Evolutionary conservation across 1,140 invertebrate species (phyloP), one percentile per base, ranked within the genome.

Genomic region (Probaryconus sp.): DNA sequence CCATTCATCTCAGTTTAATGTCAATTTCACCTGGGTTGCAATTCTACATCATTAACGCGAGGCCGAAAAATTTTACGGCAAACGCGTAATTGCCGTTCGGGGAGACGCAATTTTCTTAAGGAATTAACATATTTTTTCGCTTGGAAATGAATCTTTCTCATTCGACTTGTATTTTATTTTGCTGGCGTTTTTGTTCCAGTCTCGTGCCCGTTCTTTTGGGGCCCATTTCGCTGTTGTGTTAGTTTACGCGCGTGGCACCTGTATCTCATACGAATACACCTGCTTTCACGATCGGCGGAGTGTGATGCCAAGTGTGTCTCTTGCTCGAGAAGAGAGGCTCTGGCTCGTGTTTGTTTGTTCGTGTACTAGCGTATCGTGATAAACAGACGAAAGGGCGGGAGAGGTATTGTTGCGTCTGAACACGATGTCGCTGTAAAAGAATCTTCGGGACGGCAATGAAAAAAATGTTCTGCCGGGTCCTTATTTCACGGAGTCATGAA

Each of bases 171-270:
- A 53, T 76, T 70, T 69, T 60, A 61, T 48, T 65, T 75, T 28
- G 60, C 55, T 70, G 40, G 38, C 61, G 43, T 76, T 70, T 70
- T 67, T 70, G 53, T 70, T 63, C 38, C 53, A 61, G 67, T 38
- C 67, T 56, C 73, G 65, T 70, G 73, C 65, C 60, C 40, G 33
- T 47, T 51, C 50, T 51, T 45, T 17, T 3, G 0, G 37, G 3
- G 33, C 7, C 30, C 37, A 14, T 38, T 50, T 63, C 61, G n/a
- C n/a, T n/a, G n/a, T n/a, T 68, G 70, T 61, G 65, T 71, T 45
- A 37, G 75, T 65, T 73, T 77, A 64, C 70, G 70, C 70, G 67
- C 76, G 76, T 74, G 70, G 76, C 76, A 77, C 75, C 75, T 77
- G 75, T 77, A 74, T 77, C 61, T 64, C 65, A 64, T 63, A 63